phyloP scores from a whole-genome alignment of 2,797 vertebrate species.

The Premnoplex brunnescens region DNA sequence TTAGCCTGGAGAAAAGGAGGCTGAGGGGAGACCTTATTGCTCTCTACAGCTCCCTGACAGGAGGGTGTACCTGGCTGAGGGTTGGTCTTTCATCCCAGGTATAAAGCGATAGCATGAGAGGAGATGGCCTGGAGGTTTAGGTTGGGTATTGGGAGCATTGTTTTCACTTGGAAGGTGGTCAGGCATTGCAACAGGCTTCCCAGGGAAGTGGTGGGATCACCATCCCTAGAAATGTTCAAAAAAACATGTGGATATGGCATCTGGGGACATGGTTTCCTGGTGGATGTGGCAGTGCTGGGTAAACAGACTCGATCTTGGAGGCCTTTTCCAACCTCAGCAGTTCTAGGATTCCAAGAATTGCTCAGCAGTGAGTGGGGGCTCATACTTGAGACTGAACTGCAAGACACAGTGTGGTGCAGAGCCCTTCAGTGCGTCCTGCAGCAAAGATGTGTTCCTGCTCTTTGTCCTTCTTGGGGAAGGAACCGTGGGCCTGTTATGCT shows the following conservation, averaged over 20 bases:
- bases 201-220: background rate
- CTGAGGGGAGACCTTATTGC: background rate
- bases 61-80: background rate
- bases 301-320: background rate
- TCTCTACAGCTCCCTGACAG: background rate
- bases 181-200: background rate
- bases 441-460: background rate
- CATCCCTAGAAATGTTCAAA: background rate
- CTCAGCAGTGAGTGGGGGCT: background rate
- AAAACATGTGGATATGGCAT: background rate
- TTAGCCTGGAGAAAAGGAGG: background rate
- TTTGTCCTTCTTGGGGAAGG: background rate
- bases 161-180: background rate
- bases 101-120: background rate
- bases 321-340: background rate
- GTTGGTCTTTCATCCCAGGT: background rate
- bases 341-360: background rate
- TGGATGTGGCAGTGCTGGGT: background rate
- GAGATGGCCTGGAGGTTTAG: background rate
- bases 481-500: rapidly evolving
- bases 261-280: background rate
- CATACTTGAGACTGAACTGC: rapidly evolving
- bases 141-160: background rate
- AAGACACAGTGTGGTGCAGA: background rate
- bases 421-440: background rate